Evolutionary conservation across 2,113 vertebrate species (phyloP).

Genomic region (Phyllopteryx taeniolatus): DNA sequence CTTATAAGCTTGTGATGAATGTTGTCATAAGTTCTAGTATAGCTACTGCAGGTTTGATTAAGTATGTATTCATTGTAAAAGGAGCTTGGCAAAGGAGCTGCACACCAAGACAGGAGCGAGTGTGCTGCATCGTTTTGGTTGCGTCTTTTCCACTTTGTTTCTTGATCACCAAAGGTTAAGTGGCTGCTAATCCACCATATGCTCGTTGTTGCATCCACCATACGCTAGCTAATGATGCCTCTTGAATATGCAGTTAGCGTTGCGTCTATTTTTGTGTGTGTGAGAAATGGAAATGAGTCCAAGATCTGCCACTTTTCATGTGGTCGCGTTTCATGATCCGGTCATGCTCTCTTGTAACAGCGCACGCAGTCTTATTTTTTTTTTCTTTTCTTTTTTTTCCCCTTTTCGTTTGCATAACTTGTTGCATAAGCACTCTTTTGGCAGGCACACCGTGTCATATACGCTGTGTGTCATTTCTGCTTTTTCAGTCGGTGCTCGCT

Average conservation of each 20-base stretch:
- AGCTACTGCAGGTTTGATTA: no score
- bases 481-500: constrained; percentile 55
- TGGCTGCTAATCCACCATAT: constrained; percentile 59
- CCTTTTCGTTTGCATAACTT: constrained; percentile 56
- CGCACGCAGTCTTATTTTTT: background rate
- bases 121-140: background rate
- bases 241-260: constrained; percentile 46
- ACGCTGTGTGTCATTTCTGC: constrained; percentile 61
- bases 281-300: background rate
- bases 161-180: constrained; percentile 61
- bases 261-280: background rate
- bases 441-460: constrained; percentile 60
- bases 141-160: constrained; percentile 29
- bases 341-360: constrained; percentile 36
- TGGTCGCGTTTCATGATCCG: background rate
- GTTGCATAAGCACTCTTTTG: constrained; percentile 64
- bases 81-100: background rate
- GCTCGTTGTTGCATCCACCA: constrained; percentile 55
- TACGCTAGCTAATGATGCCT: constrained; percentile 38
- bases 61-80: no score
- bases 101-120: no score
- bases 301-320: background rate
- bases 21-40: no score
- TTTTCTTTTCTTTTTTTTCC: constrained; percentile 3
- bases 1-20: no score